Evolutionary conservation across 2,113 vertebrate species (phyloP).

Genomic region (Phalacrocorax pelagicus): DNA sequence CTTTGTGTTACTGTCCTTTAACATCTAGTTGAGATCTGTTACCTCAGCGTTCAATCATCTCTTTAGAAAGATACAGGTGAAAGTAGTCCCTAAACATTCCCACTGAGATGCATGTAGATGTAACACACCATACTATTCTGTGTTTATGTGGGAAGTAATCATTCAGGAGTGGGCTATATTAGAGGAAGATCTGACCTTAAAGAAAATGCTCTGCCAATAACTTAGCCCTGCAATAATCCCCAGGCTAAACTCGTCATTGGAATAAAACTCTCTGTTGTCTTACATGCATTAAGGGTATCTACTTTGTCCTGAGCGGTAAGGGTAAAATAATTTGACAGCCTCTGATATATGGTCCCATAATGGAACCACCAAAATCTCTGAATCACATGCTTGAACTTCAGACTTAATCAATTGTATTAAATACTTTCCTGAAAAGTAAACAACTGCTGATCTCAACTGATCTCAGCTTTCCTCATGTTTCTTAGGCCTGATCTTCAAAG

Average conservation of each 20-base stretch:
- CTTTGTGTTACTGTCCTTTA: background rate
- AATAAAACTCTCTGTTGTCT: background rate
- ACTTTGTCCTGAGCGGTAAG: background rate
- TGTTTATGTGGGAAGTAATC: background rate
- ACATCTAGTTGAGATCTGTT: fast-evolving
- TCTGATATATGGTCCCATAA: background rate
- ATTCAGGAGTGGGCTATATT: background rate
- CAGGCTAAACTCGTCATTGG: fast-evolving
- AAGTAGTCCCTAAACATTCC: background rate
- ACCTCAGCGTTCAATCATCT: background rate
- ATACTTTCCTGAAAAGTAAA: background rate
- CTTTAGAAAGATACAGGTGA: background rate
- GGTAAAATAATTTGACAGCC: background rate
- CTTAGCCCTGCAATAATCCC: background rate
- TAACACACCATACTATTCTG: background rate
- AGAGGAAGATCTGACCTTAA: background rate
- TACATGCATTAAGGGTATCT: background rate
- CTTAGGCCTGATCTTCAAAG: background rate
- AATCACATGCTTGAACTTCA: background rate
- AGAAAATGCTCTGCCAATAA: background rate
- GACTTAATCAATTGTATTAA: background rate
- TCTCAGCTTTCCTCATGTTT: background rate
- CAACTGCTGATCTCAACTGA: background rate
- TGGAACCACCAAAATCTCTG: background rate
- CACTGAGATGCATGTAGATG: background rate